Conservation (phyloP, 2,797 vertebrate genomes). For the Poeciliopsis presidionis region DNA sequence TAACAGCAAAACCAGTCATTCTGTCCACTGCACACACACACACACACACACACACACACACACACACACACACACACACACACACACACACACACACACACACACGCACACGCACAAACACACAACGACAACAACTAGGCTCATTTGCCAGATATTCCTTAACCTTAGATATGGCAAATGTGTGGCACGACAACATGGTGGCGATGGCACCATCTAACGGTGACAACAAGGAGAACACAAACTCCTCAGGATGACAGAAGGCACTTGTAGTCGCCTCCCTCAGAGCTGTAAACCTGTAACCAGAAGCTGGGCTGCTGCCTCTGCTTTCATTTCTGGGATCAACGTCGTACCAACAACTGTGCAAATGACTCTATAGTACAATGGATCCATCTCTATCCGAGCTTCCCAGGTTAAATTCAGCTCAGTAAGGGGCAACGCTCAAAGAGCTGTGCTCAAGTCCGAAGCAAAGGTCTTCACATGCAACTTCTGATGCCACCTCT, state of each 20-base stretch:
- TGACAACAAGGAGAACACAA: conserved; percentile 26
- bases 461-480: conserved; percentile 12
- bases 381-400: conserved; percentile 52
- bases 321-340: conserved; percentile 56
- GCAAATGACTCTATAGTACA: conserved; percentile 66
- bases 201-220: not conserved
- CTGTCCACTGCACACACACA: conserved; percentile 27
- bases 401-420: conserved; percentile 25
- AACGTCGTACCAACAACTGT: conserved; percentile 52
- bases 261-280: conserved; percentile 70
- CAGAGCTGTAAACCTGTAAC: conserved; percentile 55
- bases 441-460: not conserved
- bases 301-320: conserved; percentile 21
- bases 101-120: not conserved
- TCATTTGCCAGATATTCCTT: conserved; percentile 30
- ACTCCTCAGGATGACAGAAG: conserved; percentile 64
- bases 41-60: conserved; percentile 10
- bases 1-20: conserved; percentile 54
- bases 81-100: too few relatives aligned
- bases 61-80: not conserved
- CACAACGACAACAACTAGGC: conserved; percentile 8
- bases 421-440: conserved; percentile 5
- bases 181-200: conserved; percentile 1
- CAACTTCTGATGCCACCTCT: conserved; percentile 12
- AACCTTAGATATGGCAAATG: conserved; percentile 49